Percentiles rank a stretch among this genome's conserved stretches.
These are phyloP conservation scores for Zoroaster sp. DNA, from an alignment of 53 echinoderm and acorn worm species.

Conservation along the genomic window DNA sequence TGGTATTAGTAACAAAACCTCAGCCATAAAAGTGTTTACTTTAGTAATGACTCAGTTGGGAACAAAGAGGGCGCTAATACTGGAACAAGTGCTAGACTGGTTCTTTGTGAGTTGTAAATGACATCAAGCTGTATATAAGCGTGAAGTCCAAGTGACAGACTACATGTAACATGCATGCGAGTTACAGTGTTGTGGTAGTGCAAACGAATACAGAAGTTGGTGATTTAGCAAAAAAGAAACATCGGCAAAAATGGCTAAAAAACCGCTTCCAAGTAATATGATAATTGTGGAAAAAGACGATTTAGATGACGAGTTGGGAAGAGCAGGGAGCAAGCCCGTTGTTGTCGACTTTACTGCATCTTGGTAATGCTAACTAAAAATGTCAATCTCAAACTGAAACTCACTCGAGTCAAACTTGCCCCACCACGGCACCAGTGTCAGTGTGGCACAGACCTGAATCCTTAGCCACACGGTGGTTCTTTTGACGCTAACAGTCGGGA, in stretches of 20 bases:
- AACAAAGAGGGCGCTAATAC: background rate
- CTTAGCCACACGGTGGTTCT: too few relatives aligned
- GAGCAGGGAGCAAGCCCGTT: slow-evolving; percentile 74
- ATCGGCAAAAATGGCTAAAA: background rate
- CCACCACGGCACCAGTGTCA: too few relatives aligned
- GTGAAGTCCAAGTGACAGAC: background rate
- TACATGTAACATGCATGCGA: background rate
- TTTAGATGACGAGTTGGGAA: slow-evolving; percentile 67
- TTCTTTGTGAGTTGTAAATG: background rate
- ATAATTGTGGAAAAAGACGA: slow-evolving; percentile 71
- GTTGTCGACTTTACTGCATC: slow-evolving; percentile 88
- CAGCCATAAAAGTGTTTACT: too few relatives aligned
- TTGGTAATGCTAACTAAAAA: slow-evolving; percentile 83
- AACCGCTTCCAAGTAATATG: slow-evolving; percentile 38
- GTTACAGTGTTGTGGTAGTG: background rate
- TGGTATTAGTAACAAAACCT: too few relatives aligned
- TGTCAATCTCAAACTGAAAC: too few relatives aligned
- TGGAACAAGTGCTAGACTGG: background rate
- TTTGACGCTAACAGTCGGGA: too few relatives aligned
- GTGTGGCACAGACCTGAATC: too few relatives aligned
- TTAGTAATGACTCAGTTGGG: background rate
- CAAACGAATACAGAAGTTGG: background rate
- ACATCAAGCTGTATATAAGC: background rate
- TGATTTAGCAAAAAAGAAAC: background rate
- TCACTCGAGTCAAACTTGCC: too few relatives aligned